Base-by-base conservation (phyloP, 2,888 invertebrate genomes). In the Catonia carolina region DNA sequence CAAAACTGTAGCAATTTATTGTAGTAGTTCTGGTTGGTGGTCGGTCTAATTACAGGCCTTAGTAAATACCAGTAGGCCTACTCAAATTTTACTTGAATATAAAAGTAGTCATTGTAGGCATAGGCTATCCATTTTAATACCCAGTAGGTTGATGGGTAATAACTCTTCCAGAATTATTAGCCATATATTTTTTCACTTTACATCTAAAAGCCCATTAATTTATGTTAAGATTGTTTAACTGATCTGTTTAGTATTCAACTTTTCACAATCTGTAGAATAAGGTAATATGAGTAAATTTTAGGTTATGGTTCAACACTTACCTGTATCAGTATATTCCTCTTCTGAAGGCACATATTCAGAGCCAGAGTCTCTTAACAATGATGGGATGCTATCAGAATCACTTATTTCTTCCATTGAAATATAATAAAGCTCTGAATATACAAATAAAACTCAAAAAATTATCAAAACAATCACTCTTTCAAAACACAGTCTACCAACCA, bases 291-390 rank as follows among this genome's bases (percentile, higher is more conserved):
- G 3, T 12, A 42, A 8, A 17, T 42, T 42, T 42, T 2, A 8
- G 8, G 42, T 3, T 42, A 42, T 42, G 18, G 18, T 17, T 42
- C 12, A n/a, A 17, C 14, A 42, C 12, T 42, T 42, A 15, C 14
- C 42, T 17, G 20, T 42, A 42, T 17, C 42, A 42, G 18, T 15
- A 42, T 42, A 17, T 42, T 42, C 42, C 14, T 42, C 42, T 42
- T 42, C 42, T 42, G 42, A 17, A 42, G 42, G 42, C 42, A 42
- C 42, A 42, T 42, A 42, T 42, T 42, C 42, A 42, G 42, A 42
- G n/a, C n/a, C n/a, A n/a, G n/a, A n/a, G n/a, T n/a, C n/a, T n/a
- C n/a, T n/a, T n/a, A n/a, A n/a, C n/a, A 42, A 42, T 42, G 42
- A 15, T 42, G 8, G 20, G 3, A 42, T 42, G 42, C 5, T 42